Conservation (phyloP, 2,113 vertebrate genomes). For the Tyto alba region DNA sequence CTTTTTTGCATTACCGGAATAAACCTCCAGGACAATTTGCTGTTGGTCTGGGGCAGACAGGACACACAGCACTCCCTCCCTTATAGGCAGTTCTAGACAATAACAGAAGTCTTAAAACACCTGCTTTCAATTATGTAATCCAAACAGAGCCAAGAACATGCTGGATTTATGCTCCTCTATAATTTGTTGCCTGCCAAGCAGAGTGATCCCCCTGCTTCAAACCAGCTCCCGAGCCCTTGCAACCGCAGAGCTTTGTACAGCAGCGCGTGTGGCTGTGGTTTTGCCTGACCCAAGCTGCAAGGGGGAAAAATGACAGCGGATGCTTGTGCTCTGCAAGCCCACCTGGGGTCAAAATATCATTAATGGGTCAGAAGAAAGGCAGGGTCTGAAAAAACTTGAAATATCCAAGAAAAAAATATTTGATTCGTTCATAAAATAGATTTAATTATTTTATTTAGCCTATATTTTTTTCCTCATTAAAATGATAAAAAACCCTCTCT, state of each 20-base stretch:
- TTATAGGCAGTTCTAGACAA: neutral
- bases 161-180: neutral
- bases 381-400: neutral
- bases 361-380: neutral
- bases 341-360: neutral
- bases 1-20: neutral
- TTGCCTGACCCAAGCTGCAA: neutral
- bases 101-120: neutral
- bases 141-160: neutral
- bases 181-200: neutral
- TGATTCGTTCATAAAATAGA: neutral
- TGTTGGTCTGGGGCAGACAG: neutral
- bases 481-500: neutral
- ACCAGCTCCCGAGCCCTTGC: neutral
- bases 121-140: neutral
- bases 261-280: accelerated
- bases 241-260: accelerated
- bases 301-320: neutral
- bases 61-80: neutral
- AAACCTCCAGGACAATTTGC: neutral
- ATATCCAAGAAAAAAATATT: neutral
- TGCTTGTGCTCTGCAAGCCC: neutral
- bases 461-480: neutral
- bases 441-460: neutral
- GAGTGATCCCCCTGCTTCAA: neutral